Percentiles rank a stretch among this genome's conserved stretches.
phyloP scores from a whole-genome alignment of 2,888 invertebrate genomes.

The Ectemnius continuus region DNA sequence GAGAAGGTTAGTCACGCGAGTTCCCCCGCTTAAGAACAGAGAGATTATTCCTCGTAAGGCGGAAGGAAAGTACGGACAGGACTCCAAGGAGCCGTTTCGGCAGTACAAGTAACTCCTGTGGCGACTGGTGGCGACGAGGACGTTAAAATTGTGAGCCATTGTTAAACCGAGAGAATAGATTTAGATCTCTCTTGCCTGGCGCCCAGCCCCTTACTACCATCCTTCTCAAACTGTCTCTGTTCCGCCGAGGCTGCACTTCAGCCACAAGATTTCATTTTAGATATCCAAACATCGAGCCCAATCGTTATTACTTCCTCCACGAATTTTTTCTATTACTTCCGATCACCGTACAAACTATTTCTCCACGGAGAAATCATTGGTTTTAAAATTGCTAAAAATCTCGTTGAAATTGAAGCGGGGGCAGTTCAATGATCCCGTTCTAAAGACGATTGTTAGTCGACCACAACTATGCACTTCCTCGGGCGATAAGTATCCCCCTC shows the following conservation, averaged over 20 bases:
- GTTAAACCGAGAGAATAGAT: constrained; percentile 72
- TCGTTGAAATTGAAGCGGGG: no score
- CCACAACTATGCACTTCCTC: no score
- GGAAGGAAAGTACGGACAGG: constrained; percentile 8
- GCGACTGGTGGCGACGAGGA: constrained; percentile 39
- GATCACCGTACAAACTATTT: no score
- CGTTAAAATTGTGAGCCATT: constrained; percentile 73
- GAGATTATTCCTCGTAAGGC: not conserved
- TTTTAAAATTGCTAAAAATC: no score
- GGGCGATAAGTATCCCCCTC: not conserved
- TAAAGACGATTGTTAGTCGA: no score
- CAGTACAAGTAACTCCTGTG: constrained; percentile 11
- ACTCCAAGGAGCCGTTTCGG: constrained; percentile 11
- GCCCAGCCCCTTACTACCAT: constrained; percentile 45
- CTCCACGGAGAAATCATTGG: no score
- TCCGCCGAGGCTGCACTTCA: not conserved
- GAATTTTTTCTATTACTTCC: no score
- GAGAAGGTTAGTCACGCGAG: constrained; percentile 1
- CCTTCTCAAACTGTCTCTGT: constrained; percentile 42
- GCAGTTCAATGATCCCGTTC: no score
- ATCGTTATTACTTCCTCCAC: no score
- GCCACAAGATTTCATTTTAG: no score
- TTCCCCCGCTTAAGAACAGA: not conserved
- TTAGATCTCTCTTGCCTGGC: constrained; percentile 65
- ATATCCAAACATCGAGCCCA: no score